Base-by-base conservation (phyloP, 2,113 vertebrate species). In the Semnornis frantzii region DNA sequence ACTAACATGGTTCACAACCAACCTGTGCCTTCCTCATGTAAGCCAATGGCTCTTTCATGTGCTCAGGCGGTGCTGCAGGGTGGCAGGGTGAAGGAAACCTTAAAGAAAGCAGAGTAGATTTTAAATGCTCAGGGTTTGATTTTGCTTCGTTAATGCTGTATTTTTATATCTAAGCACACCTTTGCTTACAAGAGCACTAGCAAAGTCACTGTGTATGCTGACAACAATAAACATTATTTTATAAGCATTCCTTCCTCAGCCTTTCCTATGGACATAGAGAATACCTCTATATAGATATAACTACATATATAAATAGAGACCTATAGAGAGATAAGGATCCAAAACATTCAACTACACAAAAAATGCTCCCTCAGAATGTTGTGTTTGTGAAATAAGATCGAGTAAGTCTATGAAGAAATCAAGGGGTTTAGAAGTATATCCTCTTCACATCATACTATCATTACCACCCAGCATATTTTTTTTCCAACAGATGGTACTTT, bases 1-100 rank as follows among this genome's bases (percentile, higher is more conserved):
- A 13, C 24, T 60, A 73, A 90, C 95, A 94, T 17, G 16, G 77
- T 21, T 30, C 95, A 86, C 31, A 85, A 97, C 98, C 50, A 95
- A 99, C 99, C 99, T 99, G 99, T 82, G 99, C 99, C 95, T 98
- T 98, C 94, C 98, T 98, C 99, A 99, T 99, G 97, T 99, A 99
- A 71, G 97, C 98, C 98, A 99, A 96, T 7, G 99, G 98, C 87
- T 99, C 99, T 95, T 99, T 99, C 72, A 98, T 98, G 95, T 99
- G 99, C 88, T 99, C 99, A 37, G 97, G 97, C 1, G 99, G 98
- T 76, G 98, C 98, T 42, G 97, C 92, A 48, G 98, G 98, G 82
- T 98, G 98, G 78, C 97, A 97, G 39, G 97, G 98, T 6, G 97
- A 98, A 95, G 98, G 98, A 97, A 98, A 98, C 95, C 99, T 99